Evolutionary conservation across 2,888 invertebrate species (phyloP).

Genomic region (Hydrotaea diabolus): DNA sequence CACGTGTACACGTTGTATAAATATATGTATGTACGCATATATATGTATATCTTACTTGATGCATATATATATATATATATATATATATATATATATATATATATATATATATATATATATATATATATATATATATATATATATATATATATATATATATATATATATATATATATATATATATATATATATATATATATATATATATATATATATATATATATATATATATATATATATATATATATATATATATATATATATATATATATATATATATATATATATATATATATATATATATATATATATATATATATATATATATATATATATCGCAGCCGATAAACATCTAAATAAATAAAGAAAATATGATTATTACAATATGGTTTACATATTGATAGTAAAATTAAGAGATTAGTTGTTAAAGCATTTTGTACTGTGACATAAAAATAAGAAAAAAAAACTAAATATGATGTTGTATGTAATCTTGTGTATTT

Average conservation of each 20-base stretch:
- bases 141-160: conserved; percentile 25
- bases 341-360: conserved; percentile 55
- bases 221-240: not conserved
- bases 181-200: too few species aligned
- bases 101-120: conserved; percentile 35
- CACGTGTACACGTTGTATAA: not conserved
- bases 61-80: too few species aligned
- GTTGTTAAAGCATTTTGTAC: conserved; percentile 70
- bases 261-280: conserved; percentile 12
- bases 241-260: not conserved
- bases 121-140: too few species aligned
- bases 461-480: conserved; percentile 65
- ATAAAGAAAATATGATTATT: conserved; percentile 46
- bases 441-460: conserved; percentile 69
- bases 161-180: conserved; percentile 29
- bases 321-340: conserved; percentile 46
- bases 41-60: too few species aligned
- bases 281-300: too few species aligned
- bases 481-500: conserved; percentile 67
- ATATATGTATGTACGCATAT: too few species aligned
- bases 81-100: conserved; percentile 18
- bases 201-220: conserved; percentile 41
- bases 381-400: conserved; percentile 64
- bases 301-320: conserved; percentile 12
- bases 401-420: conserved; percentile 69